Conservation (phyloP, 2,888 invertebrate genomes). For the Acanthosepion esculentum region DNA sequence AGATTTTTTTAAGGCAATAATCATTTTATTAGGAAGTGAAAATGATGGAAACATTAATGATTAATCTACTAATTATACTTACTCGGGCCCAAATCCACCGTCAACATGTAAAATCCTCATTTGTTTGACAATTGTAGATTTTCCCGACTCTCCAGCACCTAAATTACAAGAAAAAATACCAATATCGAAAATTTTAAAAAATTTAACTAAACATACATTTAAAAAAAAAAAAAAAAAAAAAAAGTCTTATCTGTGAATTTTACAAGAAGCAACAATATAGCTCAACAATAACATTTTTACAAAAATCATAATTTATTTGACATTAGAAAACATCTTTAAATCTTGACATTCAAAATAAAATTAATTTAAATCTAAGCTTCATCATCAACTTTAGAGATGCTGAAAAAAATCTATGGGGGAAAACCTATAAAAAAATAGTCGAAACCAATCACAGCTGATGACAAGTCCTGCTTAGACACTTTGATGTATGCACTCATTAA, state of each 20-base stretch:
- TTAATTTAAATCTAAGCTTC: neutral
- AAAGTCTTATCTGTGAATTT: neutral
- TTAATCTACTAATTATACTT: slow-evolving; percentile 72
- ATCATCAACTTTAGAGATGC: neutral
- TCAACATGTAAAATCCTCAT: slow-evolving; percentile 99
- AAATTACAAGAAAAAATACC: slow-evolving; percentile 63
- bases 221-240: too few relatives aligned
- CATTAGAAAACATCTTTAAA: neutral
- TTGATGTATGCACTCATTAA: neutral
- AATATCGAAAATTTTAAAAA: neutral
- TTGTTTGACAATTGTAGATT: slow-evolving; percentile 99
- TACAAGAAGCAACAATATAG: neutral
- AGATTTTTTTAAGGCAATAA: neutral
- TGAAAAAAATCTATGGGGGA: neutral
- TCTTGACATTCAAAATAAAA: neutral
- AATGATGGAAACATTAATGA: slow-evolving; percentile 10
- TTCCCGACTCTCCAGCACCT: slow-evolving; percentile 98
- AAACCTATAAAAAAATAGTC: neutral
- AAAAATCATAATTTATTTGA: neutral
- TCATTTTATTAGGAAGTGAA: neutral
- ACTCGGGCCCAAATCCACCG: slow-evolving; percentile 94
- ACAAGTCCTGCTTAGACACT: neutral
- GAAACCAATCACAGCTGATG: neutral
- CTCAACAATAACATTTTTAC: too few relatives aligned
- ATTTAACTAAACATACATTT: neutral